phyloP scores from a whole-genome alignment of 1,140 invertebrate genomes.

The silkworm (Bombyx mori) region DNA sequence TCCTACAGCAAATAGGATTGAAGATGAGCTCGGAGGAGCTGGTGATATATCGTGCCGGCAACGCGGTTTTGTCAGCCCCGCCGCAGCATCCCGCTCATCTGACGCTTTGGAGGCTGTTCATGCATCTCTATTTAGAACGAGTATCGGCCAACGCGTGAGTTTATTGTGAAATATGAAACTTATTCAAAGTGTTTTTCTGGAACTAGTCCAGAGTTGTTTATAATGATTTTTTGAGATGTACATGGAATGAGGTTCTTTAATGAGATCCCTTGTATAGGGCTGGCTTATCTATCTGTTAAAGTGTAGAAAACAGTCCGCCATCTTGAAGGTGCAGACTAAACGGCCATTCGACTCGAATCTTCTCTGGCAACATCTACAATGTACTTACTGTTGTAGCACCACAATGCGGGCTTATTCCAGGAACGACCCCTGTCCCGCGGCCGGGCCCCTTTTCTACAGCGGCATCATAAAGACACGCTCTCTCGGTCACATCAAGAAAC shows the following conservation, averaged over 20 bases:
- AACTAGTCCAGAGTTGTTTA: too few relatives aligned
- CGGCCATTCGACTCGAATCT: too few relatives aligned
- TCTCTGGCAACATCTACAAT: too few relatives aligned
- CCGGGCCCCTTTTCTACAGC: constrained; percentile 50
- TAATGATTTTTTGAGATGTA: too few relatives aligned
- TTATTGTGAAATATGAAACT: neutral
- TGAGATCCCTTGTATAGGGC: too few relatives aligned
- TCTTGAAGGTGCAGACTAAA: too few relatives aligned
- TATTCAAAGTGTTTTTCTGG: neutral
- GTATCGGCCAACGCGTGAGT: constrained; percentile 13
- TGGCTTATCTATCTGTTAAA: too few relatives aligned
- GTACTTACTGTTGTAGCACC: too few relatives aligned
- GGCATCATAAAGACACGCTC: constrained; percentile 48
- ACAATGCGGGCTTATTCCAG: constrained; percentile 10
- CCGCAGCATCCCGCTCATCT: constrained; percentile 29
- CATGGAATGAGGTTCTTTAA: too few relatives aligned
- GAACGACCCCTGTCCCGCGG: constrained; percentile 23
- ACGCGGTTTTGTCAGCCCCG: constrained; percentile 23
- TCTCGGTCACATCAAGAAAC: constrained; percentile 37
- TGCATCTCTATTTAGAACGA: constrained; percentile 42
- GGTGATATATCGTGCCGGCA: constrained; percentile 31
- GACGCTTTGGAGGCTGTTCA: constrained; percentile 38
- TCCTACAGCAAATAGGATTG: constrained; percentile 28
- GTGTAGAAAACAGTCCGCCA: too few relatives aligned
- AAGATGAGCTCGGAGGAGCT: constrained; percentile 30